phyloP scores from a whole-genome alignment of 2,888 invertebrate genomes.

The Agrenia bidenticulata region DNA sequence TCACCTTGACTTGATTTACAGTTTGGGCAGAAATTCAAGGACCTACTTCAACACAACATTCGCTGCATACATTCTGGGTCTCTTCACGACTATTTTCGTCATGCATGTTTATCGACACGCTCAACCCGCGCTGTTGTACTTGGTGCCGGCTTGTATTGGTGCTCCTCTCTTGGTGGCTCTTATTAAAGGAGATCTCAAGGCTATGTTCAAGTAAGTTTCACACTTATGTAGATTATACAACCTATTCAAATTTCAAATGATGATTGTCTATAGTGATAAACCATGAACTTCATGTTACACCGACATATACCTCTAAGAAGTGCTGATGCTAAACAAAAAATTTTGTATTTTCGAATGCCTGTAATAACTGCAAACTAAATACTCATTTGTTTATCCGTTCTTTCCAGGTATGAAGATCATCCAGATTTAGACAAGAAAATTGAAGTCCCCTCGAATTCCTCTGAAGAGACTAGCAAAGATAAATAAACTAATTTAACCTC shows the following conservation, averaged over 20 bases:
- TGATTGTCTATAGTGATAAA: conserved; percentile 1
- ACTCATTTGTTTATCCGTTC: not conserved
- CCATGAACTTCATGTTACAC: not conserved
- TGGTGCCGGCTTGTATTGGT: conserved; percentile 93
- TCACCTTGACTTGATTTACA: conserved; percentile 55
- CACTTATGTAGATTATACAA: not conserved
- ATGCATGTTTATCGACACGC: conserved; percentile 99
- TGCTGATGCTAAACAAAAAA: not conserved
- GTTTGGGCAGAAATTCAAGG: conserved; percentile 76
- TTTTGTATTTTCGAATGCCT: not conserved
- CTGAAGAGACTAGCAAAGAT: conserved; percentile 56
- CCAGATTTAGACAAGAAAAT: conserved; percentile 60
- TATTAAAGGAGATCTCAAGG: conserved; percentile 83
- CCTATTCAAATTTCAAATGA: not conserved
- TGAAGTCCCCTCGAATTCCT: conserved; percentile 52
- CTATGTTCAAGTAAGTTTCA: conserved; percentile 79
- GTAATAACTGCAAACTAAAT: not conserved
- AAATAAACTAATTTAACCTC: conserved; percentile 51
- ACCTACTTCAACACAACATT: conserved; percentile 89
- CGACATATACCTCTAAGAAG: conserved; percentile 5
- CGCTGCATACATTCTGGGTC: conserved; percentile 87
- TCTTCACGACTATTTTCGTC: conserved; percentile 90
- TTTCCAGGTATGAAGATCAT: conserved; percentile 69
- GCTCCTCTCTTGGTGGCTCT: conserved; percentile 86
- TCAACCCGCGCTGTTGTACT: conserved; percentile 93